Conservation (phyloP, 23 tunicate genomes). For the Ascidia mentula region DNA sequence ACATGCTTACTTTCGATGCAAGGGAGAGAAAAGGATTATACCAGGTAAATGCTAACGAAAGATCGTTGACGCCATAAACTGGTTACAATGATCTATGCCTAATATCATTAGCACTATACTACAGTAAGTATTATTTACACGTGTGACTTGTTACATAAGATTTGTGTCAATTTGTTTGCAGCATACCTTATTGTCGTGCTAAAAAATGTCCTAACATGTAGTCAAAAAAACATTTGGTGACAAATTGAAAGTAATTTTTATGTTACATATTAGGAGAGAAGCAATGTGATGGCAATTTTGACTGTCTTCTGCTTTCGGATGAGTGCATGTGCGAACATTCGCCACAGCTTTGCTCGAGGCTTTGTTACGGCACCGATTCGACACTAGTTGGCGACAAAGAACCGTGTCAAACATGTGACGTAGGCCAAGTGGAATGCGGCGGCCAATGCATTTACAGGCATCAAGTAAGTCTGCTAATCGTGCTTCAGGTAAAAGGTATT, state of each 20-base stretch:
- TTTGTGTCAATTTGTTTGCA: too few species aligned
- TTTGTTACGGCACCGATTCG: conserved; percentile 4
- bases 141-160: too few species aligned
- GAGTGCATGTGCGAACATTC: conserved; percentile 32
- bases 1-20: conserved; percentile 3
- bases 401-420: not conserved
- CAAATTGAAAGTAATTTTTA: too few species aligned
- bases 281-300: conserved; percentile 27
- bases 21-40: conserved; percentile 5
- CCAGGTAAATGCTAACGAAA: conserved; percentile 29
- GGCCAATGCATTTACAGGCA: conserved; percentile 15
- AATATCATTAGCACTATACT: too few species aligned
- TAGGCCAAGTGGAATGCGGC: conserved; percentile 18
- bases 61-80: too few species aligned
- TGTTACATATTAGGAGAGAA: not conserved
- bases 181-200: too few species aligned
- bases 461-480: conserved; percentile 3
- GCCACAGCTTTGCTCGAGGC: conserved; percentile 10
- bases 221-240: too few species aligned
- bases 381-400: conserved; percentile 13
- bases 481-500: too few species aligned
- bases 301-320: conserved; percentile 29
- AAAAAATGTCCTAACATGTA: too few species aligned
- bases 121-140: too few species aligned
- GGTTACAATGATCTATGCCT: too few species aligned